Evolutionary conservation across 2,113 vertebrate genomes (phyloP), one percentile per base, ranked within the genome.

Genomic region (Vulpes vulpes): DNA sequence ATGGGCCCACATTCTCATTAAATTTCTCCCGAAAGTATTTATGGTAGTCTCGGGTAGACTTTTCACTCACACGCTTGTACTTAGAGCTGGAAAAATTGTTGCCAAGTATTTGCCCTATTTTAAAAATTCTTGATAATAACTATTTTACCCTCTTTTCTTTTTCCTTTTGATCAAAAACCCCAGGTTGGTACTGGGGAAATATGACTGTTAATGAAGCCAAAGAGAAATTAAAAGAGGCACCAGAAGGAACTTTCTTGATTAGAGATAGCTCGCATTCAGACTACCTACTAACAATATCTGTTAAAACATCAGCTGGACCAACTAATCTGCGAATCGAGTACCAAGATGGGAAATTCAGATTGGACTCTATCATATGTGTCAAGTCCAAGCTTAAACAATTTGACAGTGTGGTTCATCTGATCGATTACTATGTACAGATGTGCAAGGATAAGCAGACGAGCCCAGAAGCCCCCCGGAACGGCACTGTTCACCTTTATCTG

Each of bases 171-270:
- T 96, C 49, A 86, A 96, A 97, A 97, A 89, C 94, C 93, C 95
- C 98, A 99, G 99, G 99, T 80, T 99, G 99, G 99, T 99, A 99
- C 98, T 99, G 99, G 99, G 99, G 99, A 95, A 99, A 98, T 96
- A 99, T 99, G 98, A 99, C 99, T 23, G 99, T 99, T 78, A 99
- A 99, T 73, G 99, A 99, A 99, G 99, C 99, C 98, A 99, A 99
- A 98, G 99, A 99, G 97, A 99, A 99, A 98, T 99, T 99, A 38
- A 99, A 99, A 98, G 99, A 99, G 94, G 98, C 99, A 0, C 98
- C 99, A 0, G 99, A 99, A 98, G 99, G 99, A 57, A 99, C 99
- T 60, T 99, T 99, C 98, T 99, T 99, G 98, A 99, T 99, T 95
- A 99, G 99, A 97, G 99, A 99, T 98, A 99, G 99, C 96, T 99